These are phyloP conservation scores for Aelia acuminata DNA, from an alignment of 2,888 invertebrate genomes.

Conservation along the genomic window DNA sequence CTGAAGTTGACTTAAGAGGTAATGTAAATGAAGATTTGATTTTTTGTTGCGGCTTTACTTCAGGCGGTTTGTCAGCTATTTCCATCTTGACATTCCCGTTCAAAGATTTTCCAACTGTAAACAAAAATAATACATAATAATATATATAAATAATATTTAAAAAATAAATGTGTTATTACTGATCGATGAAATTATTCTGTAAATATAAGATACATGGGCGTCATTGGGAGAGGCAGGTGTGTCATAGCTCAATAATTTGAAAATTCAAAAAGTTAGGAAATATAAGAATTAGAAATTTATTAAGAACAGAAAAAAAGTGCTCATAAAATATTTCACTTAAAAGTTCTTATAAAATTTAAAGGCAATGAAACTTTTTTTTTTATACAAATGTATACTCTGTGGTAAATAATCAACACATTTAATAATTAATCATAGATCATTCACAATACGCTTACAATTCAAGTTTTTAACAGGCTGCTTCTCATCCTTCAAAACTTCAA, in stretches of 20 bases:
- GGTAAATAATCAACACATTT: too few relatives aligned
- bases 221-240: too few relatives aligned
- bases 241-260: too few relatives aligned
- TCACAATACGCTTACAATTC: conserved; percentile 56
- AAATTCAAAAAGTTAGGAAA: too few relatives aligned
- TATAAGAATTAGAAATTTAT: too few relatives aligned
- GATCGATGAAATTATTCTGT: background rate
- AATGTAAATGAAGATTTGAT: conserved; percentile 64
- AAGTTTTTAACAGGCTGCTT: conserved; percentile 54
- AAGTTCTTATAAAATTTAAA: too few relatives aligned
- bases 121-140: background rate
- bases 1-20: conserved; percentile 63
- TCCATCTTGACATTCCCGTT: conserved; percentile 56
- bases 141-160: background rate
- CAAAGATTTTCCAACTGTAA: conserved; percentile 58
- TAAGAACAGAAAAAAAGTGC: too few relatives aligned
- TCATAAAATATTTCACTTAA: too few relatives aligned
- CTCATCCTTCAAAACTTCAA: conserved; percentile 71
- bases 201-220: background rate
- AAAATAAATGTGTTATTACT: background rate
- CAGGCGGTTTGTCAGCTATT: conserved; percentile 38
- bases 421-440: too few relatives aligned
- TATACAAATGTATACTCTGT: too few relatives aligned
- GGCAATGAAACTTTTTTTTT: too few relatives aligned
- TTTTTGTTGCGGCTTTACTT: conserved; percentile 57